A percentile compares a stretch with the other conserved stretches of the same genome.
These are phyloP conservation scores for Achatina immaculata DNA, from an alignment of 1,140 invertebrate species.

Conservation along the genomic window DNA sequence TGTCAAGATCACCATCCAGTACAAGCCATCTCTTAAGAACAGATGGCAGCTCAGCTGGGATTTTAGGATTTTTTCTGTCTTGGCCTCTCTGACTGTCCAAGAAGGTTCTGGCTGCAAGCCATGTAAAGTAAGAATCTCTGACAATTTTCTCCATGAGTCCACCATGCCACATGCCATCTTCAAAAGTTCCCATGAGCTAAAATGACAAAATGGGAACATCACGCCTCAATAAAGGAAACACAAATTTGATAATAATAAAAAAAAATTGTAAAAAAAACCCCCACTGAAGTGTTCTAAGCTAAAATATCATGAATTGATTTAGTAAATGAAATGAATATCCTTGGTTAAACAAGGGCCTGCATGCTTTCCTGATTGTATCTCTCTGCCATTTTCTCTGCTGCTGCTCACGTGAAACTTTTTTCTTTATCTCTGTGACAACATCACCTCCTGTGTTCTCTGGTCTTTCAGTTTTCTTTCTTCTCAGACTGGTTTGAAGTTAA, in stretches of 20 bases:
- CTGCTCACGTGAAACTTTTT: too few relatives aligned
- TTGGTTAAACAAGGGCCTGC: too few relatives aligned
- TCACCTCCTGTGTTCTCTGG: too few relatives aligned
- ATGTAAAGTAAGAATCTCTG: constrained; percentile 55
- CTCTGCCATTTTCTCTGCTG: too few relatives aligned
- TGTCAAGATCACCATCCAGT: constrained; percentile 65
- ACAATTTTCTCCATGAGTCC: constrained; percentile 63
- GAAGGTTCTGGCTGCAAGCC: constrained; percentile 55
- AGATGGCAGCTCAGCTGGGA: constrained; percentile 51
- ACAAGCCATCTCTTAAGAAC: constrained; percentile 65
- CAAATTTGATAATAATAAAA: background rate
- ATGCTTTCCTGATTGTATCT: too few relatives aligned
- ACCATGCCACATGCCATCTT: constrained; percentile 62
- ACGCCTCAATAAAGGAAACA: background rate
- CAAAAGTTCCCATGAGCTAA: constrained; percentile 65
- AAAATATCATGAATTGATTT: too few relatives aligned
- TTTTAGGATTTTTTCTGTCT: constrained; percentile 49
- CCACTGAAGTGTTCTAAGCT: too few relatives aligned
- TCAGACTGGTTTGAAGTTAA: too few relatives aligned
- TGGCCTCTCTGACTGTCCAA: constrained; percentile 46
- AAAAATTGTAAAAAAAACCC: background rate
- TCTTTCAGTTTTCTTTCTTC: too few relatives aligned
- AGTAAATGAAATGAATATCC: too few relatives aligned
- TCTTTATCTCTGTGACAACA: too few relatives aligned
- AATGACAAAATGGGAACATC: constrained; percentile 40